phyloP scores from a whole-genome alignment of 2,113 vertebrate species.

The Brienomyrus brachyistius region DNA sequence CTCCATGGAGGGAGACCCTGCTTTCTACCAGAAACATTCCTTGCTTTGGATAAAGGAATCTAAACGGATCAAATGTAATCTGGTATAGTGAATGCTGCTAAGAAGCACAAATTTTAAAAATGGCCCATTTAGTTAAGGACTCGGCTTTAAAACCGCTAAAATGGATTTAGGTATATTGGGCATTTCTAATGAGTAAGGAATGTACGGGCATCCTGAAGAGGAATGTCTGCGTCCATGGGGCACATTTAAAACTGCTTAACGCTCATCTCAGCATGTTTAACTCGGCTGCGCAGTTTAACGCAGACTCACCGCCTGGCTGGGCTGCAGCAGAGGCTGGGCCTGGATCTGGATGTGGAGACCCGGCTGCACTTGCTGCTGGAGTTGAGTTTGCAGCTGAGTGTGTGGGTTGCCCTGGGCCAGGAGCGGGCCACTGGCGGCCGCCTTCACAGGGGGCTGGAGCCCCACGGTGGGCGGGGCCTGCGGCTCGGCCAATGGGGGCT shows the following conservation, averaged over 20 bases:
- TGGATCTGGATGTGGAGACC: conserved; percentile 70
- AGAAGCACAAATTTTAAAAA: neutral
- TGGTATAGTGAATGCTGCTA: neutral
- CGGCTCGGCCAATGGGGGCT: conserved; percentile 66
- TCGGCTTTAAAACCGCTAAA: neutral
- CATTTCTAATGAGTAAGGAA: neutral
- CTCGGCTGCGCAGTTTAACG: neutral
- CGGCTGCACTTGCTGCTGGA: conserved; percentile 70
- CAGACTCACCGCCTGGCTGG: conserved; percentile 61
- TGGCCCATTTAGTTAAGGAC: neutral
- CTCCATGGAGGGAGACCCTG: neutral
- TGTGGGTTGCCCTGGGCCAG: conserved; percentile 60
- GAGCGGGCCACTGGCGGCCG: conserved; percentile 54
- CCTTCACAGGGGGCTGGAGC: conserved; percentile 70
- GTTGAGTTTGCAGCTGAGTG: conserved; percentile 64
- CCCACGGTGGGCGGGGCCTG: conserved; percentile 49
- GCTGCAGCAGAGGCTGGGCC: conserved; percentile 56
- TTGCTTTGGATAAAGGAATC: neutral
- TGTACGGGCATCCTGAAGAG: neutral
- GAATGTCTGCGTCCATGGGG: neutral
- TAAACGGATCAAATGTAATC: neutral
- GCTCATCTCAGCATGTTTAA: neutral
- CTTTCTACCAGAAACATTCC: neutral
- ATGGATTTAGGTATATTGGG: neutral
- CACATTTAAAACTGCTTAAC: neutral